Evolutionary conservation across 2,113 vertebrate genomes (phyloP).

Genomic region (Microcebus ravelobensis): DNA sequence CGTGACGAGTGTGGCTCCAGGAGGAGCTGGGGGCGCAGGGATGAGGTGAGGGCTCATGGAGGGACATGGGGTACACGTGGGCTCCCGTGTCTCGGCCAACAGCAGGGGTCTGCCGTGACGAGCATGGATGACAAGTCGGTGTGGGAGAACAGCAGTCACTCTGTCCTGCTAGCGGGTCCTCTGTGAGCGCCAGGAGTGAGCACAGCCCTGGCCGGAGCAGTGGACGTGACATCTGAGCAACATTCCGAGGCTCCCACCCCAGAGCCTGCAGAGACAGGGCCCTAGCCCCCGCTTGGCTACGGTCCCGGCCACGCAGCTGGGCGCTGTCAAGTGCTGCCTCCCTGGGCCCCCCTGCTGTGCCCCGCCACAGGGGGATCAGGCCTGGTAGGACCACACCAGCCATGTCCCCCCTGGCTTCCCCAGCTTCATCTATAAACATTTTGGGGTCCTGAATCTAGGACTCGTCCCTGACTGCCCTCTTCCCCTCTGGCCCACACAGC

Average conservation of each 20-base stretch:
- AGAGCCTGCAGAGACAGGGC: not conserved
- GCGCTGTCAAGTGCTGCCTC: not conserved
- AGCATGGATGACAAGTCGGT: rapidly evolving
- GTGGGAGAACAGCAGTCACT: rapidly evolving
- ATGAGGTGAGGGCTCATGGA: not conserved
- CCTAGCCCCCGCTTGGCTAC: rapidly evolving
- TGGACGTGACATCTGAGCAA: not conserved
- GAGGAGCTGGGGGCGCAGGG: not conserved
- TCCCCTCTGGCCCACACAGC: not conserved
- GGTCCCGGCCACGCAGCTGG: not conserved
- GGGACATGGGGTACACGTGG: rapidly evolving
- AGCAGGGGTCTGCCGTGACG: not conserved
- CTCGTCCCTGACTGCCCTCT: not conserved
- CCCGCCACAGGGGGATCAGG: not conserved
- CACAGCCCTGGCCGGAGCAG: not conserved
- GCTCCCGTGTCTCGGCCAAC: not conserved
- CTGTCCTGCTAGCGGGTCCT: not conserved
- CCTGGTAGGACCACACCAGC: not conserved
- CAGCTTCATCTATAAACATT: not conserved
- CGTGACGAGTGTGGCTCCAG: rapidly evolving
- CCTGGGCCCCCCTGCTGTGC: not conserved
- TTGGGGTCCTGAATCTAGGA: not conserved
- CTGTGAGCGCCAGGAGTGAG: not conserved
- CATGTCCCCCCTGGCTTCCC: not conserved
- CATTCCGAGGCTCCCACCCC: not conserved